Conservation (phyloP, 2,797 vertebrate genomes). For the Labroides dimidiatus region DNA sequence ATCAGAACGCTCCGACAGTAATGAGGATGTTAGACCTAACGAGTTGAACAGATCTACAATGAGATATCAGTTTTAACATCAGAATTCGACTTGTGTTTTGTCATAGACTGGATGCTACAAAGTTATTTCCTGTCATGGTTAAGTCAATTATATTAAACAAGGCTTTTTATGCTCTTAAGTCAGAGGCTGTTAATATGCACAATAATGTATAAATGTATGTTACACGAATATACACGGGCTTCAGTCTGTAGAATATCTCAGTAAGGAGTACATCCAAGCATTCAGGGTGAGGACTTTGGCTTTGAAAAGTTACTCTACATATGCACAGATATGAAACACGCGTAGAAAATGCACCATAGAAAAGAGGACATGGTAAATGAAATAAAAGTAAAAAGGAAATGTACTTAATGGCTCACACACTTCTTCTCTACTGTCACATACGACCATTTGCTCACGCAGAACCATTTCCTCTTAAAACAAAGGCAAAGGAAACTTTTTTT, state of each 20-base stretch:
- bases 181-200: slow-evolving; percentile 83
- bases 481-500: slow-evolving; percentile 38
- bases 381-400: slow-evolving; percentile 53
- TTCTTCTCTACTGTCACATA: slow-evolving; percentile 44
- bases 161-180: slow-evolving; percentile 68
- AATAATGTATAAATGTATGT: slow-evolving; percentile 86
- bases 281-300: slow-evolving; percentile 86
- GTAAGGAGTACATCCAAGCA: slow-evolving; percentile 85
- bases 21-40: slow-evolving; percentile 69
- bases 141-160: slow-evolving; percentile 83
- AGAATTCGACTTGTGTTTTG: slow-evolving; percentile 50
- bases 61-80: slow-evolving; percentile 59
- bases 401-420: slow-evolving; percentile 66
- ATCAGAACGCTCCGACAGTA: slow-evolving; percentile 65
- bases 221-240: slow-evolving; percentile 86
- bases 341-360: slow-evolving; percentile 70
- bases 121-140: slow-evolving; percentile 69
- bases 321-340: slow-evolving; percentile 77
- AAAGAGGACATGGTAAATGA: slow-evolving; percentile 50
- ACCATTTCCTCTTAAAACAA: slow-evolving; percentile 55
- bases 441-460: slow-evolving; percentile 53
- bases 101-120: slow-evolving; percentile 69
- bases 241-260: slow-evolving; percentile 81
- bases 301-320: slow-evolving; percentile 85
- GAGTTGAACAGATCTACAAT: slow-evolving; percentile 64